Base-by-base conservation (phyloP, 2,888 invertebrate genomes). In the Invenusta paracnida region DNA sequence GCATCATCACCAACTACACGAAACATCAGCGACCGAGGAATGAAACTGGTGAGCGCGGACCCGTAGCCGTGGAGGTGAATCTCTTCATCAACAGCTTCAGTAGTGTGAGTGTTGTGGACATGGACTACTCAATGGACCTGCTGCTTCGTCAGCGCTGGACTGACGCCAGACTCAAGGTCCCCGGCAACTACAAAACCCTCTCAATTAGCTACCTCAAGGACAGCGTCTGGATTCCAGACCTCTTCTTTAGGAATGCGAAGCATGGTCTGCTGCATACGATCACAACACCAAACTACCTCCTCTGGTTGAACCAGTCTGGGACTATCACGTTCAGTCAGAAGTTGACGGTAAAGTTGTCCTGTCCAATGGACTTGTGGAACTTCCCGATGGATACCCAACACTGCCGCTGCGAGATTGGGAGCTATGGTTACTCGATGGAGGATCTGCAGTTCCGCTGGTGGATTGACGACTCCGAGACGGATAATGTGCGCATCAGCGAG, bases 311-410 rank as follows among this genome's bases (percentile, higher is more conserved):
- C 23, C 48, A 79, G 0, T 48, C 87, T n/a, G 86, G 86, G 1
- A 29, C 82, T n/a, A 17, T 86, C 27, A 87, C 82, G 0, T 86
- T 85, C 82, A 86, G 85, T 30, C 87, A 81, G 66, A 79, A 87
- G 29, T 27, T 86, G 67, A 29, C 82, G 30, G 17, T 86, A 5
- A 86, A 86, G 82, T 30, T 86, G n/a, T 86, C 81, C 28, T 86
- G 86, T 29, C 86, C 67, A 25, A 86, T 86, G 86, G 67, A 86
- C 29, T 81, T 87, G 27, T 85, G 85, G 73, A 87, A 85, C 27
- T 87, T 87, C 83, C 87, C 87, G 17, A 81, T 87, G 67, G 87
- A 87, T 82, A 31, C 86, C 0, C 87, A 87, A 30, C 82, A 30
- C 25, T 87, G 87, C 73, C 30, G 23, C 0, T 13, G 87, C 23